phyloP scores from a whole-genome alignment of 1,140 invertebrate species.

The Papilio helenus region DNA sequence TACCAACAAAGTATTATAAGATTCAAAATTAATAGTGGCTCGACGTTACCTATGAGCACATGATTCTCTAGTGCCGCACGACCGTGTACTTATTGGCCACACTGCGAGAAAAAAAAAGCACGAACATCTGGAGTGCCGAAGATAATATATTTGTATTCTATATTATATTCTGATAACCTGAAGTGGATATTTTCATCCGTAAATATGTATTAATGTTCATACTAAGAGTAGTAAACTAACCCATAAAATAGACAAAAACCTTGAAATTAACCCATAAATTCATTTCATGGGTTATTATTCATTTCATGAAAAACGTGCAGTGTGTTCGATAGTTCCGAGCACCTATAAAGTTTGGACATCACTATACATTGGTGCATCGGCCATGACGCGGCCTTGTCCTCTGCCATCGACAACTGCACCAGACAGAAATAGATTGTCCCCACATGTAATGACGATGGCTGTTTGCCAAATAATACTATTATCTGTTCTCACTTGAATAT shows the following conservation, averaged over 20 bases:
- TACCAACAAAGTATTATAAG: not conserved
- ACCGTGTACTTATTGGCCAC: not conserved
- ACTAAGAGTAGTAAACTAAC: too few relatives aligned
- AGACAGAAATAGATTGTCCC: slow-evolving; percentile 46
- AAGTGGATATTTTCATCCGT: too few relatives aligned
- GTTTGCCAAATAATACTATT: slow-evolving; percentile 45
- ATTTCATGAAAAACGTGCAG: too few relatives aligned
- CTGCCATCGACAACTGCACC: slow-evolving; percentile 43
- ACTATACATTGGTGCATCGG: slow-evolving; percentile 23
- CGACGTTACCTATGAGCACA: not conserved
- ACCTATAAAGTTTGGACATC: not conserved
- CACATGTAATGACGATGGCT: slow-evolving; percentile 44
- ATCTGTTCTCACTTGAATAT: slow-evolving; percentile 46
- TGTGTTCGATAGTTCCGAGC: not conserved
- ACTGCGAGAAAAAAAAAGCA: not conserved
- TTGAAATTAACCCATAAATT: too few relatives aligned
- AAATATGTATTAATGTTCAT: too few relatives aligned
- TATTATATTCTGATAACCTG: too few relatives aligned
- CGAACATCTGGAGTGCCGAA: not conserved
- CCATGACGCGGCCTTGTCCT: slow-evolving; percentile 44
- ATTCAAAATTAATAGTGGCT: not conserved
- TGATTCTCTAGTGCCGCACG: not conserved
- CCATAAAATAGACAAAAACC: too few relatives aligned
- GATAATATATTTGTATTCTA: too few relatives aligned
- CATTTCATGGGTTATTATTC: too few relatives aligned